phyloP scores from a whole-genome alignment of 1,140 invertebrate genomes.

The Myzus persicae region DNA sequence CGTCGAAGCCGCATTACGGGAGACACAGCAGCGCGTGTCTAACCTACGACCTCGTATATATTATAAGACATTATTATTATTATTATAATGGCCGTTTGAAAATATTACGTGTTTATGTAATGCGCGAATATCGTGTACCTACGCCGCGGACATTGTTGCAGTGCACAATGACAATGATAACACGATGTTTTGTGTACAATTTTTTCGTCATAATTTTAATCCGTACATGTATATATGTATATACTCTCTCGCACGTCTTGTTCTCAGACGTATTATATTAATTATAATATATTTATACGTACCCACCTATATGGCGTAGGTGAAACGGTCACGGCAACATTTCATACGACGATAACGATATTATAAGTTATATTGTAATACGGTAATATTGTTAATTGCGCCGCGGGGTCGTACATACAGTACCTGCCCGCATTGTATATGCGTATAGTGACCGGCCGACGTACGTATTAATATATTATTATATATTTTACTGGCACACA shows the following conservation, averaged over 20 bases:
- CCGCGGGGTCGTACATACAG: background rate
- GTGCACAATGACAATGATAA: background rate
- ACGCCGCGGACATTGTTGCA: background rate
- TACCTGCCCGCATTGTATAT: too few relatives aligned
- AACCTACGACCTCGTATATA: background rate
- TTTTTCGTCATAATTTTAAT: background rate
- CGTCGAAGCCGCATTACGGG: too few relatives aligned
- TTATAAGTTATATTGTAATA: background rate
- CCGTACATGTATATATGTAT: background rate
- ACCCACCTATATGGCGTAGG: background rate
- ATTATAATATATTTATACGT: too few relatives aligned
- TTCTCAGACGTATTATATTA: background rate
- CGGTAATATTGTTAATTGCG: slow-evolving; percentile 33
- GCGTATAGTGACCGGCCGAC: background rate
- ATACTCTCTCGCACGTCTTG: background rate
- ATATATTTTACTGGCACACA: background rate
- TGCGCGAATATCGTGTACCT: background rate
- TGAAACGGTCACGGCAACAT: background rate
- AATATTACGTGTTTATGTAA: background rate
- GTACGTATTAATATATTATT: background rate
- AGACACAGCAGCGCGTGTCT: background rate
- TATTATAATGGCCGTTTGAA: background rate
- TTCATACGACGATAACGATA: background rate
- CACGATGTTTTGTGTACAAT: background rate
- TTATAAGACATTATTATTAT: too few relatives aligned